These are phyloP conservation scores for Turdus rufiventris DNA, from an alignment of 2,113 vertebrate species.

Conservation along the genomic window DNA sequence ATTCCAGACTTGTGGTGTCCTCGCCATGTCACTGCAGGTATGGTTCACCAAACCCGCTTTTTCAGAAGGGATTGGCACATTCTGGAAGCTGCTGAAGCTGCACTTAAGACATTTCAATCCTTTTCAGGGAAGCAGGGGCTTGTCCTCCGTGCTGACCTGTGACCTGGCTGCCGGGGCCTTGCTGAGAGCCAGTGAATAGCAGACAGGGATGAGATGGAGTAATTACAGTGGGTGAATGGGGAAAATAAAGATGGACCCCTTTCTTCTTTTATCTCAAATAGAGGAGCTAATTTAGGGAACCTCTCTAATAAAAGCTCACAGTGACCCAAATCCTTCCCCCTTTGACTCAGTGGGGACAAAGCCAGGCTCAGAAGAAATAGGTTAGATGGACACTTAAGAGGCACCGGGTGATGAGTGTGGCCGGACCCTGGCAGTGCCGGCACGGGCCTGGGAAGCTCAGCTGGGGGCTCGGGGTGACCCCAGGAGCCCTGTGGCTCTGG, in stretches of 20 bases:
- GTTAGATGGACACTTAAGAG: background rate
- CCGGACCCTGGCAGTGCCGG: background rate
- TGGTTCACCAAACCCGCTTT: background rate
- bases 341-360: background rate
- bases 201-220: background rate
- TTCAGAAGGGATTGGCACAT: background rate
- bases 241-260: slow-evolving; percentile 12
- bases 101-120: background rate
- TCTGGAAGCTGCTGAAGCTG: background rate
- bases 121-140: background rate
- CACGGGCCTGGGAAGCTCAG: background rate
- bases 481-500: background rate
- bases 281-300: slow-evolving; percentile 34
- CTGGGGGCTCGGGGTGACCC: background rate
- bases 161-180: background rate
- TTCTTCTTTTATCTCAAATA: background rate
- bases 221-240: background rate
- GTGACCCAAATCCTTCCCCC: background rate
- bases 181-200: slow-evolving; percentile 29
- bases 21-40: fast-evolving
- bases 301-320: background rate
- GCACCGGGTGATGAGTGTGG: fast-evolving
- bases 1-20: background rate
- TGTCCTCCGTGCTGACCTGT: background rate
- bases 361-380: background rate